A percentile compares a stretch with the other conserved stretches of the same genome.
Conservation (phyloP, 2,113 vertebrate genomes). For the Sialia sialis region DNA sequence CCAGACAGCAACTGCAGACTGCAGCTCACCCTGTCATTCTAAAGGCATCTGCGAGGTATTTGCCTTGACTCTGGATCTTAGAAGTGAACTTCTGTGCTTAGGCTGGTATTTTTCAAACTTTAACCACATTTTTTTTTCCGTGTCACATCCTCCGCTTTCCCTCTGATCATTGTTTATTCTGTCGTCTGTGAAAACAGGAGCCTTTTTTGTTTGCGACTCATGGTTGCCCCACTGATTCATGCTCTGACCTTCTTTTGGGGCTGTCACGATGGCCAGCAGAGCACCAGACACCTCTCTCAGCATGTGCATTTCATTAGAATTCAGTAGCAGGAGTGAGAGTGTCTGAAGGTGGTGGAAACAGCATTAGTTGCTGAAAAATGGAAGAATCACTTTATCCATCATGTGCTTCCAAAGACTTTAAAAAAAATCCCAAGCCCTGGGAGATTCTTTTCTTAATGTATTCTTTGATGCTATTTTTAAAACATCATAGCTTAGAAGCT, state of each 20-base stretch:
- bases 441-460: not conserved
- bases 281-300: constrained; percentile 22
- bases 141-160: constrained; percentile 54
- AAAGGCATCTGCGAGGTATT: constrained; percentile 57
- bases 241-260: constrained; percentile 31
- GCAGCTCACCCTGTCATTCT: constrained; percentile 44
- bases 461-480: constrained; percentile 14
- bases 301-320: constrained; percentile 29
- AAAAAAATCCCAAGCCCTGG: not conserved
- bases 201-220: constrained; percentile 26
- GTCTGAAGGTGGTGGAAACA: constrained; percentile 61
- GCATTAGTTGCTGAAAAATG: constrained; percentile 38
- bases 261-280: not conserved
- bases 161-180: constrained; percentile 60
- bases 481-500: not conserved
- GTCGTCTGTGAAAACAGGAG: constrained; percentile 49
- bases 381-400: constrained; percentile 40
- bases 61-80: constrained; percentile 49
- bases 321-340: constrained; percentile 32
- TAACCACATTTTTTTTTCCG: constrained; percentile 35
- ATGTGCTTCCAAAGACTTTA: not conserved
- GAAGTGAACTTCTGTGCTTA: constrained; percentile 55
- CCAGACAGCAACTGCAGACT: constrained; percentile 61
- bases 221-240: constrained; percentile 48
- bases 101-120: constrained; percentile 60